Percentiles rank a stretch among this genome's conserved stretches.
Conservation (phyloP, 1,140 invertebrate species). For the Drosophila arizonae region DNA sequence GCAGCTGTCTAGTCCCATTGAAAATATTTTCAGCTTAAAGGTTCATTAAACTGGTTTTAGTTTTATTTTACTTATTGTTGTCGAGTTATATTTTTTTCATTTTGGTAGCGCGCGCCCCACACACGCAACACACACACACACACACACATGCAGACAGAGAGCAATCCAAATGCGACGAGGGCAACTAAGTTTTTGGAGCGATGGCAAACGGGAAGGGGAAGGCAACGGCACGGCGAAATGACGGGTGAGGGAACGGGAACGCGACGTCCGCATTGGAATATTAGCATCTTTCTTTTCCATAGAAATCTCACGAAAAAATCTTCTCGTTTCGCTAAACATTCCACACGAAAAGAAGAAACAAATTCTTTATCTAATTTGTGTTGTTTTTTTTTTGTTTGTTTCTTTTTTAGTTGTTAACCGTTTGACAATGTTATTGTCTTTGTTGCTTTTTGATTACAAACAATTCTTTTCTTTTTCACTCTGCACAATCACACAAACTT, state of each 20-base stretch:
- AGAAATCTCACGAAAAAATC: constrained; percentile 72
- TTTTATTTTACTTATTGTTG: constrained; percentile 22
- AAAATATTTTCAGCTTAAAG: constrained; percentile 74
- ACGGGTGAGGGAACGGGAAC: constrained; percentile 25
- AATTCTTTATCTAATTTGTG: constrained; percentile 22
- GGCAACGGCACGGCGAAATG: constrained; percentile 11
- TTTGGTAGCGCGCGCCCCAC: constrained; percentile 38
- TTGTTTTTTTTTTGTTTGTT: constrained; percentile 9
- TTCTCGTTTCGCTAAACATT: constrained; percentile 74
- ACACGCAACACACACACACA: constrained; percentile 37
- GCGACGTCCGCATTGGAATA: constrained; percentile 50
- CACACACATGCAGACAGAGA: constrained; percentile 40
- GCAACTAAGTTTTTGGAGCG: constrained; percentile 32
- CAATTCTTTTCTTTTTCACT: constrained; percentile 49
- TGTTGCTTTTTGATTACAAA: constrained; percentile 41
- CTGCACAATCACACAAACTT: constrained; percentile 38
- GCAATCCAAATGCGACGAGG: constrained; percentile 60
- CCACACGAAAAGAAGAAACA: constrained; percentile 36
- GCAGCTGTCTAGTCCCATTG: constrained; percentile 45
- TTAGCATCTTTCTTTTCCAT: constrained; percentile 77
- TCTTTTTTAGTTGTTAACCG: neutral
- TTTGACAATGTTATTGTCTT: constrained; percentile 38
- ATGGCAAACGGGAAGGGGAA: constrained; percentile 28
- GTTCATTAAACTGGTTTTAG: constrained; percentile 82
- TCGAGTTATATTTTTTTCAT: constrained; percentile 10